These are phyloP conservation scores for Microctenopoma stevenorrisi DNA, from an alignment of 2,797 vertebrate genomes.

Conservation along the genomic window DNA sequence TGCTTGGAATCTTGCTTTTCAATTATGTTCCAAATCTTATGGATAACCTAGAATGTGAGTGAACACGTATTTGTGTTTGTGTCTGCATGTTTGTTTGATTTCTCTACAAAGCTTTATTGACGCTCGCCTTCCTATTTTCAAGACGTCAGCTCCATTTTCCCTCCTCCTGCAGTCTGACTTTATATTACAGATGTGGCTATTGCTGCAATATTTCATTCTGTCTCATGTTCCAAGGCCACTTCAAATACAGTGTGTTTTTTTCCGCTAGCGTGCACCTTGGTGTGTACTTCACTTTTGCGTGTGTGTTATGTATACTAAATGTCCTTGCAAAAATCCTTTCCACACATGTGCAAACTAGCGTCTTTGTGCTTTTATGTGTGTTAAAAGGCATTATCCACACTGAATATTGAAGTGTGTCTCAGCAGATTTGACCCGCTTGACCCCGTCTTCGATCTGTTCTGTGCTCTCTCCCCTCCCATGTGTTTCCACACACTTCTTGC, in stretches of 20 bases:
- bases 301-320: constrained; percentile 15
- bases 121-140: constrained; percentile 44
- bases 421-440: constrained; percentile 45
- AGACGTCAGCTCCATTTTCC: constrained; percentile 33
- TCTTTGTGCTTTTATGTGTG: constrained; percentile 13
- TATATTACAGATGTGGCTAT: constrained; percentile 56
- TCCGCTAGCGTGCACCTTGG: constrained; percentile 8
- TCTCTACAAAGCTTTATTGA: constrained; percentile 24
- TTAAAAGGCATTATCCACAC: constrained; percentile 31
- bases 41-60: constrained; percentile 27
- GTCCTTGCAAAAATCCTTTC: constrained; percentile 30
- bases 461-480: constrained; percentile 21
- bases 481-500: constrained; percentile 14
- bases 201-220: constrained; percentile 69
- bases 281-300: constrained; percentile 14
- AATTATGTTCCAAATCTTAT: constrained; percentile 38
- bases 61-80: constrained; percentile 16
- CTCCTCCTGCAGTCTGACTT: constrained; percentile 52
- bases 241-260: constrained; percentile 33
- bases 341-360: neutral
- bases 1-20: constrained; percentile 26
- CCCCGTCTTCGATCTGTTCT: constrained; percentile 49
- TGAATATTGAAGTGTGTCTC: constrained; percentile 53
- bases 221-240: constrained; percentile 61
- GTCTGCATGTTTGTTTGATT: constrained; percentile 23